These are phyloP conservation scores for Melanocharis versteri DNA, from an alignment of 2,113 vertebrate genomes.

Conservation along the genomic window DNA sequence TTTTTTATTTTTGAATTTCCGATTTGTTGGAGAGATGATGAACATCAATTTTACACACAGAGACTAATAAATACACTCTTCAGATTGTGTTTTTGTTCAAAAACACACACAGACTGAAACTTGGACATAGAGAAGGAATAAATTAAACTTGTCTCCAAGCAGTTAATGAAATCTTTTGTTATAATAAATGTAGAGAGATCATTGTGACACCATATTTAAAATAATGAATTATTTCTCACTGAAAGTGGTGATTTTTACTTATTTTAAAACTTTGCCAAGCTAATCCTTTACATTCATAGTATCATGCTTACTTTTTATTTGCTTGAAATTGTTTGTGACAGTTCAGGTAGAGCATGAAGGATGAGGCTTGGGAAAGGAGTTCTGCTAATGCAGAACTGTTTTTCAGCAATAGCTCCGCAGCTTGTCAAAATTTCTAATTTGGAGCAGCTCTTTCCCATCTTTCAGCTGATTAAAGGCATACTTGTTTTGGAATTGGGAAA, in stretches of 20 bases:
- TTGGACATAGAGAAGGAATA: not conserved
- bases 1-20: not conserved
- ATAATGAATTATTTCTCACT: not conserved
- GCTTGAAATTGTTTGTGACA: not conserved
- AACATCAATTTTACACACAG: not conserved
- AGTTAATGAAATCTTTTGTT: not conserved
- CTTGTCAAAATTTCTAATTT: not conserved
- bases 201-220: not conserved
- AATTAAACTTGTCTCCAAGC: not conserved
- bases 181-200: not conserved
- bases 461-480: not conserved
- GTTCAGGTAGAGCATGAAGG: not conserved
- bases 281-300: not conserved
- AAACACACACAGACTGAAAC: not conserved
- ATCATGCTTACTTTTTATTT: not conserved
- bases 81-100: not conserved
- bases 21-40: not conserved
- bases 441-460: not conserved
- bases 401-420: not conserved
- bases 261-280: not conserved
- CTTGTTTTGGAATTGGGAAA: not conserved
- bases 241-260: not conserved
- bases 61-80: not conserved
- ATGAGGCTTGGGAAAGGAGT: not conserved
- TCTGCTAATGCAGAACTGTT: not conserved